Base-by-base conservation (phyloP, 2,888 invertebrate genomes). In the Ophion slaviceki region DNA sequence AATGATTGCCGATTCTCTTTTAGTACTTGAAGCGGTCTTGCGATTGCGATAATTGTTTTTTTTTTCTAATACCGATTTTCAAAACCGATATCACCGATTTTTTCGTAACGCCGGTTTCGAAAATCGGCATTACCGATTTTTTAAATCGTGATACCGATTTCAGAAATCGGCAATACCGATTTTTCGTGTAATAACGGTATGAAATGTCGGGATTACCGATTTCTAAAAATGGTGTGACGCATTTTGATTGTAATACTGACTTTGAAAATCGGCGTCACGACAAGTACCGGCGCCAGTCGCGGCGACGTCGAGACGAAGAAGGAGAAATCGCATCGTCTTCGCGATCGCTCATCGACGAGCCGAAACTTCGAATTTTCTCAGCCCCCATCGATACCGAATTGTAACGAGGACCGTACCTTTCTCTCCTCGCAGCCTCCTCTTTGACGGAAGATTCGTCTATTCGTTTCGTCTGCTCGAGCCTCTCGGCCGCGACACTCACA, bases 401-500 rank as follows among this genome's bases (percentile, higher is more conserved):
- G 53, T 78, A 53, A 5, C 47, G 28, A 8, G 57, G 14, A 0
- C 53, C 17, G 5, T 14, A 53, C 53, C 11, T 53, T 14, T 47
- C 47, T 47, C 11, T 11, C 11, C 53, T 53, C 53, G 53, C 53
- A 53, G 45, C 57, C 24, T 85, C 82, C 66, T 85, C 80, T 59
- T 71, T 64, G 67, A 81, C 84, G 14, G 80, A 45, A n/a, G 88
- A 28, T 61, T 88, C 45, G 32, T 83, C 80, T 0, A 90, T 88
- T 45, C 67, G 70, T 11, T 70, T 36, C 2, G 87, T 79, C 8
- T 85, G 82, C 0, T 84, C 88, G 32, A 89, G 72, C 32, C 93
- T 89, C 4, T 89, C 89, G 10, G 87, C 80, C 0, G 92, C 91
- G 5, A 90, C 85, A 3, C 77, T 83, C 62, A 90, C 89, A n/a